A percentile compares a stretch with the other conserved stretches of the same genome.
phyloP scores from a whole-genome alignment of 2,797 vertebrate species.

The Neosilurus hyrtlii region DNA sequence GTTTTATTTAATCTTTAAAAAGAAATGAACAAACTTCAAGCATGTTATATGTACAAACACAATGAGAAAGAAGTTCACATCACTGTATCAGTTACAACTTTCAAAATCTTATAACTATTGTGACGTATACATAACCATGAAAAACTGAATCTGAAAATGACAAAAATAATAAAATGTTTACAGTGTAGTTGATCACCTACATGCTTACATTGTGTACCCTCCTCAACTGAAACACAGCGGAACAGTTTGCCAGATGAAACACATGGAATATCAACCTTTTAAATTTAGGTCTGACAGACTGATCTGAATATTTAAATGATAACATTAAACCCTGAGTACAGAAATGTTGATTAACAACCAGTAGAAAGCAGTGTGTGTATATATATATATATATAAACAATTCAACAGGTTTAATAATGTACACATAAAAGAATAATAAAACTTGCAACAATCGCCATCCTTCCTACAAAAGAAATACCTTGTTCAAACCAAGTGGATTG shows the following conservation, averaged over 20 bases:
- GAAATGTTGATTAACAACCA: slow-evolving; percentile 36
- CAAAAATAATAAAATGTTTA: neutral
- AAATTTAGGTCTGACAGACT: neutral
- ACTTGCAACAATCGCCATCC: neutral
- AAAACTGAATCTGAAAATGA: neutral
- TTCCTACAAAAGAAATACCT: neutral
- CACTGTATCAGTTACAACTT: neutral
- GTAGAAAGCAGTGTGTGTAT: neutral
- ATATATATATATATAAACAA: no score
- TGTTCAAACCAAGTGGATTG: neutral
- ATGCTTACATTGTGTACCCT: neutral
- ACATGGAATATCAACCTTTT: neutral
- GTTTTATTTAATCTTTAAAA: slow-evolving; percentile 44
- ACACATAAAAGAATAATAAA: neutral
- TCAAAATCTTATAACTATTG: neutral
- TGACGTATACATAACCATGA: neutral
- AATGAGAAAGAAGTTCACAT: neutral
- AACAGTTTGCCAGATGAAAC: neutral
- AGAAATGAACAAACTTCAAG: neutral
- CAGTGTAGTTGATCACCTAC: neutral
- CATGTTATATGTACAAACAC: slow-evolving; percentile 22
- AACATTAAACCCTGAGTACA: slow-evolving; percentile 56
- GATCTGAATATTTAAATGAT: slow-evolving; percentile 10
- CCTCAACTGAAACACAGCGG: neutral
- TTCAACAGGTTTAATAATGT: no score